Evolutionary conservation across 2,113 vertebrate species (phyloP).

Genomic region (Thomomys bottae): DNA sequence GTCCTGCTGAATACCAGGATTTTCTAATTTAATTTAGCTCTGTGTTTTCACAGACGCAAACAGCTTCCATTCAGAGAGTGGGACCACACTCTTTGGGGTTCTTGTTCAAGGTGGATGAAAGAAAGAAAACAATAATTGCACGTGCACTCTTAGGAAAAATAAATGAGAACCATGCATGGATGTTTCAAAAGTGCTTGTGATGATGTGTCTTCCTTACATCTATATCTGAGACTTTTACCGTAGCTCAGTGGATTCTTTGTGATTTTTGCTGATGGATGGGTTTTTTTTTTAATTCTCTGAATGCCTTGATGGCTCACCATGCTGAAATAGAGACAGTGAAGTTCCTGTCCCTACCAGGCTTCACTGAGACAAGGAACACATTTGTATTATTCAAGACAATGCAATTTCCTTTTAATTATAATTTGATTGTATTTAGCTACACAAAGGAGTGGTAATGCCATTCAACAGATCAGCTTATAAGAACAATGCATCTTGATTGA

Average conservation of each 20-base stretch:
- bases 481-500: too few species aligned
- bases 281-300: constrained; percentile 21
- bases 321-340: not conserved
- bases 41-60: constrained; percentile 92
- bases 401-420: too few species aligned
- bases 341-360: not conserved
- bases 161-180: constrained; percentile 32
- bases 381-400: not conserved
- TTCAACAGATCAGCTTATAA: too few species aligned
- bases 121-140: not conserved
- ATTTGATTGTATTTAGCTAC: too few species aligned
- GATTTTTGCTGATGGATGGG: constrained; percentile 16
- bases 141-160: constrained; percentile 42
- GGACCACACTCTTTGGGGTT: constrained; percentile 82
- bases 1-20: constrained; percentile 88
- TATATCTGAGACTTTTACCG: constrained; percentile 28
- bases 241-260: constrained; percentile 44
- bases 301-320: not conserved
- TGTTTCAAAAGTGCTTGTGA: constrained; percentile 27
- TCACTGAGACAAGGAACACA: not conserved
- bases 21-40: constrained; percentile 95
- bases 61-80: constrained; percentile 87
- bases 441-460: too few species aligned
- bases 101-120: constrained; percentile 69
- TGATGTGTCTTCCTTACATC: not conserved